Evolutionary conservation across 2,113 vertebrate species (phyloP), one percentile per base, ranked within the genome.

Genomic region (Rhabdomys dilectus): DNA sequence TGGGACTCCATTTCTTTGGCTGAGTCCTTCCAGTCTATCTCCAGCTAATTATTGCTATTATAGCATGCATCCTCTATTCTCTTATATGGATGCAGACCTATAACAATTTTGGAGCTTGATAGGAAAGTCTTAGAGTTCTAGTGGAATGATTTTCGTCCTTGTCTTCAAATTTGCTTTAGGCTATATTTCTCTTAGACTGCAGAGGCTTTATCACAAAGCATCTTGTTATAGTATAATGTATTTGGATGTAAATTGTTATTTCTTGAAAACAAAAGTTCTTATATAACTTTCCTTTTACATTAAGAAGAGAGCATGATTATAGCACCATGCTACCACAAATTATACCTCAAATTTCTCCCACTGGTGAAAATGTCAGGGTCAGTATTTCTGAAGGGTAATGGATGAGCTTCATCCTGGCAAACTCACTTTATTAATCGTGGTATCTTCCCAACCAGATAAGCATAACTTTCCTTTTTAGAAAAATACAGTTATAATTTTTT

Each of bases 1-100:
- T 6, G 86, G 5, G 15, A 36, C 19, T 17, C 0, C 42, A 56
- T 8, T 2, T 6, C 48, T 53, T 78, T 77, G 64, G 45, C 75
- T 62, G 42, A 91, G 36, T 21, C 22, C 22, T 19, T 53, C 10
- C n/a, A 8, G 48, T 3, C 7, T 89, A 34, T 58, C 13, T 68
- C 15, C 62, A 3, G 0, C 0, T 82, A 60, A 15, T 5, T 66
- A 42, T 1, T n/a, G 15, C 3, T 16, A 9, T 42, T 34, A 9
- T 26, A 86, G 87, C 53, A 51, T 3, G 86, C 4, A 10, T 10
- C 36, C 6, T 68, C 1, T 12, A 0, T 26, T 89, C 56, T 75
- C 51, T 48, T 19, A 5, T 1, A 53, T 87, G 9, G 24, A 36
- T 87, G 15, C 5, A 73, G 21, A 85, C 2, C 31, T 75, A 9